phyloP scores from a whole-genome alignment of 1,140 invertebrate species.

The Lysiphlebus fabarum region DNA sequence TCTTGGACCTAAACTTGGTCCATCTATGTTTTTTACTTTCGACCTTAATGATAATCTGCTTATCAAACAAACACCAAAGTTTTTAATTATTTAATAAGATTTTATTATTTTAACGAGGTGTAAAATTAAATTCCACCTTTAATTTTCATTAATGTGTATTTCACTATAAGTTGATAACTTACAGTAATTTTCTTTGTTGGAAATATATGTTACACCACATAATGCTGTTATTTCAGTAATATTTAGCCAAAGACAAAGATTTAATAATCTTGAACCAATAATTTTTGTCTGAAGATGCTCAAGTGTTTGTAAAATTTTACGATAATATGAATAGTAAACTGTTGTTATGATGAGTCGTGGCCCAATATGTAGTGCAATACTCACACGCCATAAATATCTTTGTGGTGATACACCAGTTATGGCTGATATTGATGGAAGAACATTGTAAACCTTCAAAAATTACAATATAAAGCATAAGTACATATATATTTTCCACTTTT shows the following conservation, averaged over 20 bases:
- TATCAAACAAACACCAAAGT: conserved; percentile 12
- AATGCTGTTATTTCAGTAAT: conserved; percentile 78
- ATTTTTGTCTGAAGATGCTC: conserved; percentile 54
- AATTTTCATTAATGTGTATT: not conserved
- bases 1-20: too few relatives aligned
- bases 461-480: conserved; percentile 11
- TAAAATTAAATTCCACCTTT: conserved; percentile 9
- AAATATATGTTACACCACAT: conserved; percentile 87
- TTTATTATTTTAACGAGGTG: conserved; percentile 5
- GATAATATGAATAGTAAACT: conserved; percentile 79
- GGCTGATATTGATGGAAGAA: conserved; percentile 88
- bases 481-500: not conserved
- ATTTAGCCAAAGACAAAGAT: conserved; percentile 80
- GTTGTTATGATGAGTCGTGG: conserved; percentile 82
- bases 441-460: conserved; percentile 75
- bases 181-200: conserved; percentile 93
- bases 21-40: too few relatives aligned
- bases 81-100: conserved; percentile 14
- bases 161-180: conserved; percentile 52
- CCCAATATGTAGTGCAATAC: conserved; percentile 83
- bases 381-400: conserved; percentile 87
- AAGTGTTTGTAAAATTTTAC: conserved; percentile 62
- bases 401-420: conserved; percentile 88
- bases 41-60: conserved; percentile 15
- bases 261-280: conserved; percentile 61